Evolutionary conservation across 1,140 invertebrate genomes (phyloP).

Genomic region (Euura lappo): DNA sequence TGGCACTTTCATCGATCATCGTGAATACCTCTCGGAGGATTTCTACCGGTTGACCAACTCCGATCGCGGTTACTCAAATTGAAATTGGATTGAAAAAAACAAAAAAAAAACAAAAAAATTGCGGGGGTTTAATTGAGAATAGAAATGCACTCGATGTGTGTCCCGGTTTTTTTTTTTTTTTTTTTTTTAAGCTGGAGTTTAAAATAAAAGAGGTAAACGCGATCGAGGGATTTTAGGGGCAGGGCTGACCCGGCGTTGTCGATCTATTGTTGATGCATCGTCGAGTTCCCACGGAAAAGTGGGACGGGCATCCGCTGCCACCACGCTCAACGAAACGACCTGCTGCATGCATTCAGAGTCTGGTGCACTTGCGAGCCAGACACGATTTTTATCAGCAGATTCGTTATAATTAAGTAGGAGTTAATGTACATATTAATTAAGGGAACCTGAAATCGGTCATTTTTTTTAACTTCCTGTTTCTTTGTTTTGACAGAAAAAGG

Average conservation of each 20-base stretch:
- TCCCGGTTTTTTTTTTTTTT: neutral
- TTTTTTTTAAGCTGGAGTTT: neutral
- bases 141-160: neutral
- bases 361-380: too few relatives aligned
- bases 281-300: neutral
- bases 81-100: neutral
- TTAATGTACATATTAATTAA: too few relatives aligned
- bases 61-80: neutral
- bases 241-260: neutral
- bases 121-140: neutral
- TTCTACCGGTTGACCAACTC: too few relatives aligned
- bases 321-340: neutral
- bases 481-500: too few relatives aligned
- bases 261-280: neutral
- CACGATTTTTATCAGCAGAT: too few relatives aligned
- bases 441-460: too few relatives aligned
- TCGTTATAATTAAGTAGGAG: too few relatives aligned
- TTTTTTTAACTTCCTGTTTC: too few relatives aligned
- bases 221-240: neutral
- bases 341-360: too few relatives aligned
- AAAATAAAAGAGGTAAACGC: too few relatives aligned
- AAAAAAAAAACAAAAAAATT: neutral
- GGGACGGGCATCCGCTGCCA: slow-evolving; percentile 1
- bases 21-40: neutral
- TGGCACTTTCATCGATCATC: neutral